A percentile compares a stretch with the other conserved stretches of the same genome.
These are phyloP conservation scores for Drosophila biarmipes DNA, from an alignment of 1,140 invertebrate genomes.

Conservation along the genomic window DNA sequence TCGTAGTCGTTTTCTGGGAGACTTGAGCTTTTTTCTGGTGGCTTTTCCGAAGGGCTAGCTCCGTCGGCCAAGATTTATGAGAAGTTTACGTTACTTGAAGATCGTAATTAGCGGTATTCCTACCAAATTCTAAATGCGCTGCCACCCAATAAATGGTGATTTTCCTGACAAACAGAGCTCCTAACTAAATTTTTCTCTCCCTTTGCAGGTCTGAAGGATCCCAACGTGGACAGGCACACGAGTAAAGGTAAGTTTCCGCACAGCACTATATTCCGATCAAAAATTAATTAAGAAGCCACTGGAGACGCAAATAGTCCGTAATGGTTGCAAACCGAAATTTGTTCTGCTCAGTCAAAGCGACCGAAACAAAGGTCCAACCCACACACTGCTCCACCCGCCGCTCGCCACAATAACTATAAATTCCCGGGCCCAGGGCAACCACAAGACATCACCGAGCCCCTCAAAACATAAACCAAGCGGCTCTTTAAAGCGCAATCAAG, in stretches of 20 bases:
- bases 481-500: conserved; percentile 84
- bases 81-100: neutral
- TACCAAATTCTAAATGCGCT: too few relatives aligned
- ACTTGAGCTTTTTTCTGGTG: neutral
- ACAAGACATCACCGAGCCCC: conserved; percentile 18
- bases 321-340: conserved; percentile 67
- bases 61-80: neutral
- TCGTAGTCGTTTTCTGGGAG: conserved; percentile 1
- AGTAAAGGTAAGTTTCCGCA: conserved; percentile 62
- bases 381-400: conserved; percentile 29
- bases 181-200: conserved; percentile 2
- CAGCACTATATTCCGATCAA: conserved; percentile 11
- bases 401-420: conserved; percentile 79
- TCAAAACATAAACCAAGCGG: conserved; percentile 61
- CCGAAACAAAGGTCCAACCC: conserved; percentile 44
- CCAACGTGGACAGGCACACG: conserved; percentile 76
- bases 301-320: conserved; percentile 53
- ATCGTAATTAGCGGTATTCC: conserved; percentile 69
- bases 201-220: conserved; percentile 79
- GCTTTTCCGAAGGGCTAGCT: neutral
- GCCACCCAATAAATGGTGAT: too few relatives aligned
- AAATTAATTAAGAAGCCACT: conserved; percentile 53
- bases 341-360: conserved; percentile 53
- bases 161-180: conserved; percentile 36
- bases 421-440: conserved; percentile 55